Base-by-base conservation (phyloP, 2,888 invertebrate genomes). In the Zygogramma bicolorata region DNA sequence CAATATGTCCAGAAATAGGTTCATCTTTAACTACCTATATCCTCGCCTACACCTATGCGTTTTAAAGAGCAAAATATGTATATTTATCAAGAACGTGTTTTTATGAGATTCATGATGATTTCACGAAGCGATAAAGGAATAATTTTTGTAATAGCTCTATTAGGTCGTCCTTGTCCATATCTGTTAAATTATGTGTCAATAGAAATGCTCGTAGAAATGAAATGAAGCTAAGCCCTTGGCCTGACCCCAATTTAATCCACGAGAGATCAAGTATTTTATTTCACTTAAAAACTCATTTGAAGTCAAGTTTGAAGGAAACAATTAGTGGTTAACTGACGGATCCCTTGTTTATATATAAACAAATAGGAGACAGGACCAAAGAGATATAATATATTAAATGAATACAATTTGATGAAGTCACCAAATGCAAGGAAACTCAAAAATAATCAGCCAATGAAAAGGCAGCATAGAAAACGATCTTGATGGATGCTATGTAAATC, bases 141-240 rank as follows among this genome's bases (percentile, higher is more conserved):
- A 61, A 31, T 34, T 57, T 46, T 57, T 66, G n/a, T 46, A 42
- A 49, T 70, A 74, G 57, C 22, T 62, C 68, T 60, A 76, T 68
- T 57, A 46, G 8, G 67, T 25, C 61, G 78, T 76, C 78, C 78
- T 78, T 75, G 76, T 72, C 75, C 76, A 78, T 77, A 77, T 76
- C 72, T 73, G 71, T 68, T 76, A 58, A 73, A 68, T 75, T 75
- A 68, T 76, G 67, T 80, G 77, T 79, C 76, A 77, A 77, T 76
- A 77, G 72, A 74, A 68, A 73, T 80, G 77, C 78, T 75, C 77
- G 77, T 76, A 77, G 72, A 74, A 68, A 73, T 77, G 75, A 79
- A 80, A 77, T 80, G 77, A 76, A 75, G 77, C 77, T 31, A 58
- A 80, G 80, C 80, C 80, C 81, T 81, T 81, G 79, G 79, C 79